A percentile compares a stretch with the other conserved stretches of the same genome.
Evolutionary conservation across 2,888 invertebrate species (phyloP).

Genomic region (Odiellus spinosus): DNA sequence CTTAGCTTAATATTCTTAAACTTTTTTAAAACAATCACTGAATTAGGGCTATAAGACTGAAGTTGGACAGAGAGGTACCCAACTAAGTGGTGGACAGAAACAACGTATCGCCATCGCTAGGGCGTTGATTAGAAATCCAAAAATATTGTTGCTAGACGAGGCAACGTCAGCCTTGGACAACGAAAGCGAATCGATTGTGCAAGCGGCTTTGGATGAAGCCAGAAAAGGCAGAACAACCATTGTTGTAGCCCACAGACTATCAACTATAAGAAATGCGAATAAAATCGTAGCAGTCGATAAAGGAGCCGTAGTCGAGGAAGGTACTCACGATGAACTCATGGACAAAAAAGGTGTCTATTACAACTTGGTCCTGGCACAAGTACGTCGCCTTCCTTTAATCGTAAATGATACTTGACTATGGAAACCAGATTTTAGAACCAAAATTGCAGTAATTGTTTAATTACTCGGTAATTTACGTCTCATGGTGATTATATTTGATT

Average conservation of each 20-base stretch:
- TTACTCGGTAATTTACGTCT: too few relatives aligned
- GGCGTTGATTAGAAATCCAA: constrained; percentile 44
- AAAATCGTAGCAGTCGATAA: constrained; percentile 71
- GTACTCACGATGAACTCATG: constrained; percentile 29
- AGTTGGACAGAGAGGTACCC: constrained; percentile 62
- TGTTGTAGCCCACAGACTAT: constrained; percentile 82
- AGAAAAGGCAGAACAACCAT: constrained; percentile 67
- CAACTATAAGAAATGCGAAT: constrained; percentile 80
- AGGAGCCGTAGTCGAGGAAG: constrained; percentile 63
- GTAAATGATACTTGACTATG: too few relatives aligned
- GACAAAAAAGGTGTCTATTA: constrained; percentile 10
- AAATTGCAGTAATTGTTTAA: too few relatives aligned
- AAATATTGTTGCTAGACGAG: constrained; percentile 32
- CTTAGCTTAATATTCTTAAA: too few relatives aligned
- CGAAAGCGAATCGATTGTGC: constrained; percentile 47
- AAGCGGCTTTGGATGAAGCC: constrained; percentile 44
- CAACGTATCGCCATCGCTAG: constrained; percentile 71
- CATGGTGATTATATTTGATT: too few relatives aligned
- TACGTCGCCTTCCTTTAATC: too few relatives aligned
- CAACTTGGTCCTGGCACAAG: neutral
- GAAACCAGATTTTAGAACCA: too few relatives aligned
- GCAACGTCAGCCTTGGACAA: constrained; percentile 29
- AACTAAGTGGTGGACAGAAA: constrained; percentile 67
- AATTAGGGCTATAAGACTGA: constrained; percentile 39
- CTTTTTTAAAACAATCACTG: too few relatives aligned